These are phyloP conservation scores for Leucophenga montana DNA, from an alignment of 2,888 invertebrate genomes.

Conservation along the genomic window DNA sequence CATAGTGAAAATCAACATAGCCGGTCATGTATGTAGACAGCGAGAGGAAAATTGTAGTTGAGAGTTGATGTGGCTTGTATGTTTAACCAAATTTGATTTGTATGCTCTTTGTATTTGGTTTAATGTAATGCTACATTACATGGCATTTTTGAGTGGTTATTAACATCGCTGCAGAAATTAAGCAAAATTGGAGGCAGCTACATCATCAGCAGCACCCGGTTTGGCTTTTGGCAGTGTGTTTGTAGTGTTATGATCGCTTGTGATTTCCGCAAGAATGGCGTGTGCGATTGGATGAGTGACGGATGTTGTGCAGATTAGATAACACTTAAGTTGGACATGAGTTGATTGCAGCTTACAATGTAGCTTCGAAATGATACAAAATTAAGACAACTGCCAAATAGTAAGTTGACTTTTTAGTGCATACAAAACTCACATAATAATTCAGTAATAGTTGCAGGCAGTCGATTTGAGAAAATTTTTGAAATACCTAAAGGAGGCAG, in stretches of 20 bases:
- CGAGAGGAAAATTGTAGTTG: background rate
- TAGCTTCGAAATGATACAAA: background rate
- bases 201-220: too few relatives aligned
- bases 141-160: background rate
- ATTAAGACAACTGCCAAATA: too few relatives aligned
- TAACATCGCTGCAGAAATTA: background rate
- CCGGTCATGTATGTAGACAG: too few relatives aligned
- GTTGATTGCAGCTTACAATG: background rate
- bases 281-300: constrained; percentile 2
- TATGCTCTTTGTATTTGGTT: background rate
- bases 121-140: background rate
- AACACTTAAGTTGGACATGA: background rate
- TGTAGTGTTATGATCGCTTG: background rate
- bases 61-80: background rate
- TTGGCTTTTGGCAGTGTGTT: too few relatives aligned
- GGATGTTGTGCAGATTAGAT: constrained; percentile 2
- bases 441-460: too few relatives aligned
- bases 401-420: too few relatives aligned
- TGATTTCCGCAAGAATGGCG: constrained; percentile 16
- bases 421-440: too few relatives aligned
- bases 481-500: too few relatives aligned
- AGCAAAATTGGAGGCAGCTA: too few relatives aligned
- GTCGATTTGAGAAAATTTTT: too few relatives aligned
- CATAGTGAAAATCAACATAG: background rate
- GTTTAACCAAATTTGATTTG: constrained; percentile 13